Conservation (phyloP, 2,113 vertebrate species). For the Mus pahari region DNA sequence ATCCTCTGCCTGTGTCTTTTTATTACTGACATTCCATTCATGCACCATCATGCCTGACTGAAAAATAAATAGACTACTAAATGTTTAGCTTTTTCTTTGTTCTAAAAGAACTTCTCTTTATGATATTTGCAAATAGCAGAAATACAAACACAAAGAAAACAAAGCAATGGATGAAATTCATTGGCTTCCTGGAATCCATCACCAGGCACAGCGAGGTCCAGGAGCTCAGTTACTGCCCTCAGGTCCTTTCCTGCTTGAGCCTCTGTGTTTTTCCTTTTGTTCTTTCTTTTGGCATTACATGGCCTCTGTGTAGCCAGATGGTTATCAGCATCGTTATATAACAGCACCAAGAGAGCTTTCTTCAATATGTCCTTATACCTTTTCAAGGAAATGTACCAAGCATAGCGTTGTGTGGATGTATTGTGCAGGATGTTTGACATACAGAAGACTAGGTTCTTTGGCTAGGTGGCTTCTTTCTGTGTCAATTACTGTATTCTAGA, state of each 20-base stretch:
- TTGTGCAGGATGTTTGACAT: background rate
- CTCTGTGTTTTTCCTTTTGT: background rate
- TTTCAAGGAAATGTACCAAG: background rate
- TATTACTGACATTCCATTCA: background rate
- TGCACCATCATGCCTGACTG: background rate
- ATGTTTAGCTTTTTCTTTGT: background rate
- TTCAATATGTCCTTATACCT: no score
- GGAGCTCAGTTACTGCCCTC: background rate
- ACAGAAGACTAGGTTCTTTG: background rate
- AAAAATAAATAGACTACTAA: background rate
- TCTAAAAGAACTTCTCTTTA: background rate
- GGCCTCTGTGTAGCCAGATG: background rate
- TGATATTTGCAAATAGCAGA: background rate
- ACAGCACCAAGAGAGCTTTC: background rate
- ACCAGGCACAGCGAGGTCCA: background rate
- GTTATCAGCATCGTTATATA: background rate
- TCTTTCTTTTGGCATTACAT: background rate
- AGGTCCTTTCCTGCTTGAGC: background rate
- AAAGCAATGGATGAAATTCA: background rate
- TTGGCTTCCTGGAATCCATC: background rate
- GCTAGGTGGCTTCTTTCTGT: no score
- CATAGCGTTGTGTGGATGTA: background rate
- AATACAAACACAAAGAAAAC: background rate
- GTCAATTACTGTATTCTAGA: background rate
- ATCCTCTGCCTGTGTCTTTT: background rate